Evolutionary conservation across 2,797 vertebrate genomes (phyloP), one percentile per base, ranked within the genome.

Genomic region (Enteromius fasciolatus): DNA sequence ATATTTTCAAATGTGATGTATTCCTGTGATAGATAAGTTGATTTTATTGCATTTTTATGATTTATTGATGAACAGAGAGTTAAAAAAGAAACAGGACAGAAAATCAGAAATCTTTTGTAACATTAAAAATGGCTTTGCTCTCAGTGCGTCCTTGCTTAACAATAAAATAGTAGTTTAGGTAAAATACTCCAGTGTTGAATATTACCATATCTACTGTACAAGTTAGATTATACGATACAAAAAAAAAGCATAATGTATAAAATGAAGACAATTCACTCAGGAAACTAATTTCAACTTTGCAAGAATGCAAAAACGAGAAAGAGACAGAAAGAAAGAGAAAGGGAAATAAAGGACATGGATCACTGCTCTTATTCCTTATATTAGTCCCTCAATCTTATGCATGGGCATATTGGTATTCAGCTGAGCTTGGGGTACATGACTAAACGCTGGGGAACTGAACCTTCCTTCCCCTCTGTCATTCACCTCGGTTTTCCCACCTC

Each of bases 271-370:
- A 76, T 81, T 78, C 82, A 39, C 68, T 61, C 1, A n/a, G 44
- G 59, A 87, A 86, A 88, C 72, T 78, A 61, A 82, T 76, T 64
- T 82, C 31, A 44, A 57, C 72, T 85, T 68, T 39, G 28, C 63
- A 74, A 67, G 59, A 87, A 77, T 69, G 44, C 52, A 25, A 74
- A 50, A 67, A 59, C 61, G 67, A 74, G 73, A 74, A 82, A 46
- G 3, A 70, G 75, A 28, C 28, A 23, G 44, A 46, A 50, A 17
- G 70, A 77, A 59, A 85, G 31, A 59, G 63, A 84, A 83, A 72
- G 57, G 31, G 81, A 86, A 87, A 87, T 87, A 78, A 78, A 88
- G 64, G 83, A 73, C 81, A 87, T 73, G 84, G 87, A 87, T 87
- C 85, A 86, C 75, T 83, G 85, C 77, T 48, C 46, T 50, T 76